Percentiles rank a stretch among this genome's conserved stretches.
These are phyloP conservation scores for Triplophysa rosa DNA, from an alignment of 2,113 vertebrate species.

Conservation along the genomic window DNA sequence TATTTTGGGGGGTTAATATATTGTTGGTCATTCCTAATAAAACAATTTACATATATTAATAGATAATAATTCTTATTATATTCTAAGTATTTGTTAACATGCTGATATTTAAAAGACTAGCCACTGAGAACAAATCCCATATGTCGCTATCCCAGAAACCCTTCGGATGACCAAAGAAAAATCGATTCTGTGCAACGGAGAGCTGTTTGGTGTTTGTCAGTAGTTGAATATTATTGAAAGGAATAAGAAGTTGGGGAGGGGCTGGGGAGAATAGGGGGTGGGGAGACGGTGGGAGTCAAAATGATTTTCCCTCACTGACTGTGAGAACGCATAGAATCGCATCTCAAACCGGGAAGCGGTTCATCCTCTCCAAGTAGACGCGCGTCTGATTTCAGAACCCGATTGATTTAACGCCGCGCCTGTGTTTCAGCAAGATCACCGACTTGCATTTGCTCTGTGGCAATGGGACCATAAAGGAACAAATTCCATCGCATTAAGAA, in stretches of 20 bases:
- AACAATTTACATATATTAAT: too few relatives aligned
- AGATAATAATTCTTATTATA: too few relatives aligned
- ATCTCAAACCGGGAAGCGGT: conserved; percentile 47
- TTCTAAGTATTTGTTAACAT: too few relatives aligned
- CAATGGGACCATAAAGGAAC: conserved; percentile 64
- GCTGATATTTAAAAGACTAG: too few relatives aligned
- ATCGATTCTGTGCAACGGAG: conserved; percentile 11
- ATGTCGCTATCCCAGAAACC: neutral
- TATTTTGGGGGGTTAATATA: too few relatives aligned
- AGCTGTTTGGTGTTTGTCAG: conserved; percentile 56
- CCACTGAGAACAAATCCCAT: neutral
- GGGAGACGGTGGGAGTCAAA: conserved; percentile 55
- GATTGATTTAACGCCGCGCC: conserved; percentile 45
- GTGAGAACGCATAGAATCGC: conserved; percentile 62
- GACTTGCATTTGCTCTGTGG: conserved; percentile 40
- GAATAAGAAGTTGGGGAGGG: conserved; percentile 50
- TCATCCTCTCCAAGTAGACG: conserved; percentile 46
- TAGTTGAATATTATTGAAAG: conserved; percentile 62
- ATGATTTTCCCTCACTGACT: conserved; percentile 55
- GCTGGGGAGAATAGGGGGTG: conserved; percentile 39
- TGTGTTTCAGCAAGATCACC: conserved; percentile 21
- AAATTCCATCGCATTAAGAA: conserved; percentile 41
- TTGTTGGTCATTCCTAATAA: too few relatives aligned
- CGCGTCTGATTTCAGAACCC: conserved; percentile 46
- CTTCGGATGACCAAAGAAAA: conserved; percentile 32